A percentile compares a stretch with the other conserved stretches of the same genome.
Conservation (phyloP, 2,888 invertebrate genomes). For the Antheraea yamamai region DNA sequence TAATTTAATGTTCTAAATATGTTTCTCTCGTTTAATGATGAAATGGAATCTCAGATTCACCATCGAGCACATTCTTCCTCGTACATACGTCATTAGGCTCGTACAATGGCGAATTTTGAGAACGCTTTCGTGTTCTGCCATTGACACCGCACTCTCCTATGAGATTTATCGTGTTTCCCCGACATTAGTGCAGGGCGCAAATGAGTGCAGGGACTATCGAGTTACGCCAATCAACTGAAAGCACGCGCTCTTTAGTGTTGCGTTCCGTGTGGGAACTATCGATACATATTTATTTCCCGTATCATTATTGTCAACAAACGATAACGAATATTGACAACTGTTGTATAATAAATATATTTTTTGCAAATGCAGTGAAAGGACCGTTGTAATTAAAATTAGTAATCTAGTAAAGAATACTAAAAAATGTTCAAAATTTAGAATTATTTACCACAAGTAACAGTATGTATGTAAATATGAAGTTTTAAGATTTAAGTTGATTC, state of each 20-base stretch:
- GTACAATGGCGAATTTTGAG: slow-evolving; percentile 34
- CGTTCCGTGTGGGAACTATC: slow-evolving; percentile 38
- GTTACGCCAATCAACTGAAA: slow-evolving; percentile 80
- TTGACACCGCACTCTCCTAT: slow-evolving; percentile 45
- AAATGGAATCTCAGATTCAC: slow-evolving; percentile 1
- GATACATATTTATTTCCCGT: slow-evolving; percentile 28
- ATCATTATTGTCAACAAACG: neutral
- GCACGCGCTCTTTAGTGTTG: slow-evolving; percentile 66
- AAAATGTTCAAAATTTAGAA: too few species aligned
- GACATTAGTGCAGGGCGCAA: slow-evolving; percentile 67
- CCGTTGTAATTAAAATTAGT: too few species aligned
- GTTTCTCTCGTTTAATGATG: neutral
- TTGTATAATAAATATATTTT: too few species aligned
- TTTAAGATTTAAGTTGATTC: too few species aligned
- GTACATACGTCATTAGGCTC: slow-evolving; percentile 37
- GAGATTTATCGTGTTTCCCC: slow-evolving; percentile 66
- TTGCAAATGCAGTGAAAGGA: too few species aligned
- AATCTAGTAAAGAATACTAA: too few species aligned
- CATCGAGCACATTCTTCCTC: slow-evolving; percentile 1
- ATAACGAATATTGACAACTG: too few species aligned
- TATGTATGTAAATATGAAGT: too few species aligned
- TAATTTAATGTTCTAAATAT: neutral
- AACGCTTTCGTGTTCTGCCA: slow-evolving; percentile 38
- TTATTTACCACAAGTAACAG: too few species aligned
- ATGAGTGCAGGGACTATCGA: slow-evolving; percentile 77